These are phyloP conservation scores for Camelus dromedarius DNA, from an alignment of 2,113 vertebrate genomes.

Conservation along the genomic window DNA sequence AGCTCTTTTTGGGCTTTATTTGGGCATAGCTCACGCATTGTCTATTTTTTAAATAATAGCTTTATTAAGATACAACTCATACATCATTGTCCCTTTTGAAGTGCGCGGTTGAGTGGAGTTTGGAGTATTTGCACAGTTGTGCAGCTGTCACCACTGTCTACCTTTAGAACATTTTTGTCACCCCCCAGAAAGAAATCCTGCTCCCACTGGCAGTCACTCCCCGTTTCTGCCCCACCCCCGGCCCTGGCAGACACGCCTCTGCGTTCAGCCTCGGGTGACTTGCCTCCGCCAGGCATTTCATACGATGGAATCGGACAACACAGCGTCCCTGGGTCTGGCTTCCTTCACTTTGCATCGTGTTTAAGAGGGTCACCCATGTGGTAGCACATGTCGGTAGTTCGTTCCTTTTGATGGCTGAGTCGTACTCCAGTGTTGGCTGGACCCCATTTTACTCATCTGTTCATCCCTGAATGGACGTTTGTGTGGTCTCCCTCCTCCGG, in stretches of 20 bases:
- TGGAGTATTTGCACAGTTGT: background rate
- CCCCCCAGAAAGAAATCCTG: background rate
- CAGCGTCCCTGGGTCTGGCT: background rate
- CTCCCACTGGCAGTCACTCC: background rate
- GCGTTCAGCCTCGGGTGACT: background rate
- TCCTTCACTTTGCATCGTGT: background rate
- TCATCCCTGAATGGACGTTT: background rate
- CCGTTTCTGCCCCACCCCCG: background rate
- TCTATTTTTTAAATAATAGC: background rate
- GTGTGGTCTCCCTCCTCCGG: background rate
- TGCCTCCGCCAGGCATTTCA: background rate
- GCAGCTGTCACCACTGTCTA: too few relatives aligned
- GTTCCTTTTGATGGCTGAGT: background rate
- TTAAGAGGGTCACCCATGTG: background rate
- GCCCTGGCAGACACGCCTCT: background rate
- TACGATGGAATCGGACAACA: rapidly evolving
- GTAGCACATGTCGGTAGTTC: background rate
- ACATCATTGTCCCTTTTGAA: background rate
- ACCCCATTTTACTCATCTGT: background rate
- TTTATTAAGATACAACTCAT: background rate
- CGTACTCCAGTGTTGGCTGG: too few relatives aligned
- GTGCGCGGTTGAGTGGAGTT: background rate
- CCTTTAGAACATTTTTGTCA: background rate
- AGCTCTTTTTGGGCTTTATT: background rate
- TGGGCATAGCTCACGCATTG: background rate